Base-by-base conservation (phyloP, 2,797 vertebrate genomes). In the Sorex maritimensis region DNA sequence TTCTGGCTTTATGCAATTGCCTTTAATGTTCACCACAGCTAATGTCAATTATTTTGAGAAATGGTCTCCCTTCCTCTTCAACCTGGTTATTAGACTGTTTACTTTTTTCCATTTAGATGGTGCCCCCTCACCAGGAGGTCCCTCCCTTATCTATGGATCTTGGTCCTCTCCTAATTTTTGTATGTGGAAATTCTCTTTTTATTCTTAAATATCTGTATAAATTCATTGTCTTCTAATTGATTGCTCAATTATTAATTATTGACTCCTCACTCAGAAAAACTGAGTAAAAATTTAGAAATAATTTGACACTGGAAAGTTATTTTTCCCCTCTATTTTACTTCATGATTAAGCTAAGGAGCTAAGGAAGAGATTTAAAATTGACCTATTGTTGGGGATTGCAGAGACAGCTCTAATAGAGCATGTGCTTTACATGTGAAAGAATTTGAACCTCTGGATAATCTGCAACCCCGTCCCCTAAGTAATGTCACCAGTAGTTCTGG, bases 21-120 rank as follows among this genome's bases (percentile, higher is more conserved):
- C 17, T 86, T 81, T 72, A 77, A 80, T 92, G 52, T 6, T 81
- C 49, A 69, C 67, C 38, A 34, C n/a, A 41, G 67, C n/a, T 78
- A 71, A 65, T 80, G 19, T 58, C 26, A 91, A 72, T 93, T 87
- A 84, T 92, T 80, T 92, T 46, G 28, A 92, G 82, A 67, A 80
- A 82, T 75, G 24, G 46, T 88, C 46, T 72, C 63, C 14, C n/a
- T 81, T 79, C n/a, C 30, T 86, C 65, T 72, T 52, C 30, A 65
- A 69, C 55, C 13, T 78, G 55, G 38, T 67, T 88, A 46, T 92
- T 96, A 71, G 46, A 81, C 30, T 38, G 19, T 24, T 10, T 9
- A 19, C 24, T 30, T 38, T 23, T 6, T 7, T 46, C 19, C n/a
- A 52, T 73, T 67, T 82, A 73, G 28, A 28, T 14, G 41, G 73